These are phyloP conservation scores for Liopterus haemorrhoidalis DNA, from an alignment of 2,888 invertebrate genomes.

Conservation along the genomic window DNA sequence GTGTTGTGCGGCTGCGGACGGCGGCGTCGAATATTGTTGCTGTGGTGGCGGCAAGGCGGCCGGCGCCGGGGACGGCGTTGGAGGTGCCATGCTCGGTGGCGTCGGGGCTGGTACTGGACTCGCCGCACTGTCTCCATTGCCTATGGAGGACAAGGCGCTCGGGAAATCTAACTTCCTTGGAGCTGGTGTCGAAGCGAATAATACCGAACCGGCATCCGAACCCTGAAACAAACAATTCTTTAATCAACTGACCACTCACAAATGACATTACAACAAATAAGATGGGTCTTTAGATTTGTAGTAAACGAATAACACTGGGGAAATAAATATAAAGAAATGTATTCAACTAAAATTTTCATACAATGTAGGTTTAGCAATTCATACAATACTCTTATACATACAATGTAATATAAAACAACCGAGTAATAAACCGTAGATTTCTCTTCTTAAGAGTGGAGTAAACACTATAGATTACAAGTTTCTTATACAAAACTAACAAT, in stretches of 20 bases:
- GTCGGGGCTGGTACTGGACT: conserved; percentile 59
- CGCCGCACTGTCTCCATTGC: conserved; percentile 58
- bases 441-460: too few relatives aligned
- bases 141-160: conserved; percentile 51
- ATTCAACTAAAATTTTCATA: too few relatives aligned
- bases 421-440: too few relatives aligned
- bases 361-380: too few relatives aligned
- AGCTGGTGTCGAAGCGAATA: conserved; percentile 63
- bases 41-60: conserved; percentile 59
- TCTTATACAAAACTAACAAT: too few relatives aligned
- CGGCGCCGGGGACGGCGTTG: conserved; percentile 65
- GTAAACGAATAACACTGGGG: not conserved
- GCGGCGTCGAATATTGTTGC: conserved; percentile 54
- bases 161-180: conserved; percentile 61
- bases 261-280: too few relatives aligned
- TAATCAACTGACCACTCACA: conserved; percentile 13
- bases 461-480: too few relatives aligned
- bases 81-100: conserved; percentile 59
- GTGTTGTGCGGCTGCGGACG: conserved; percentile 32
- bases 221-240: conserved; percentile 51
- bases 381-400: too few relatives aligned
- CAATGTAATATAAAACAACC: too few relatives aligned
- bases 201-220: conserved; percentile 69
- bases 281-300: too few relatives aligned
- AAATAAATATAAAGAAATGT: too few relatives aligned